Percentiles rank a stretch among this genome's conserved stretches.
Evolutionary conservation across 2,888 invertebrate species (phyloP).

Genomic region (Neoascia interrupta): DNA sequence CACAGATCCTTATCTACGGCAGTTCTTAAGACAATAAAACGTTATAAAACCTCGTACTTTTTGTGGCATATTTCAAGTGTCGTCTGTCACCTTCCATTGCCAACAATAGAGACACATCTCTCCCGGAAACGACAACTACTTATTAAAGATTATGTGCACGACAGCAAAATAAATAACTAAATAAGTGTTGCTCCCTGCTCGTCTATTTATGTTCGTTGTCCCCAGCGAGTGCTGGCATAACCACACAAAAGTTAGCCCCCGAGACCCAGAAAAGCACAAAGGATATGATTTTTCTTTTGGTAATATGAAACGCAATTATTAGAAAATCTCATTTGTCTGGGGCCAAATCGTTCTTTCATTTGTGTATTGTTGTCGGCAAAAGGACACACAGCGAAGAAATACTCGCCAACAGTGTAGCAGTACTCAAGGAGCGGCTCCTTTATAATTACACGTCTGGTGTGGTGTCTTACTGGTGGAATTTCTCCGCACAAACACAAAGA

Average conservation of each 20-base stretch:
- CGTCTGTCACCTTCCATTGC: constrained; percentile 14
- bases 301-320: constrained; percentile 33
- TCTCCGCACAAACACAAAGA: too few species aligned
- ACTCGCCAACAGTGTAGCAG: background rate
- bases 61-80: constrained; percentile 20
- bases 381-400: constrained; percentile 4
- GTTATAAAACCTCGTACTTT: background rate
- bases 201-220: background rate
- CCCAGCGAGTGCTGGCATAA: background rate
- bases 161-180: constrained; percentile 8
- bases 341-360: constrained; percentile 33
- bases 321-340: constrained; percentile 40
- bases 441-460: constrained; percentile 24
- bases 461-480: background rate
- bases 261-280: background rate
- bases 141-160: constrained; percentile 20
- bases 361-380: constrained; percentile 24
- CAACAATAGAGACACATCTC: constrained; percentile 1
- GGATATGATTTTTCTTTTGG: constrained; percentile 20
- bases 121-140: constrained; percentile 16
- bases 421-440: background rate
- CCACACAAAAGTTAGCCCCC: background rate
- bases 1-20: background rate
- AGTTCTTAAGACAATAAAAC: constrained; percentile 3
- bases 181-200: constrained; percentile 1